A percentile compares a stretch with the other conserved stretches of the same genome.
These are phyloP conservation scores for Marmota monax DNA, from an alignment of 2,113 vertebrate species.

Conservation along the genomic window DNA sequence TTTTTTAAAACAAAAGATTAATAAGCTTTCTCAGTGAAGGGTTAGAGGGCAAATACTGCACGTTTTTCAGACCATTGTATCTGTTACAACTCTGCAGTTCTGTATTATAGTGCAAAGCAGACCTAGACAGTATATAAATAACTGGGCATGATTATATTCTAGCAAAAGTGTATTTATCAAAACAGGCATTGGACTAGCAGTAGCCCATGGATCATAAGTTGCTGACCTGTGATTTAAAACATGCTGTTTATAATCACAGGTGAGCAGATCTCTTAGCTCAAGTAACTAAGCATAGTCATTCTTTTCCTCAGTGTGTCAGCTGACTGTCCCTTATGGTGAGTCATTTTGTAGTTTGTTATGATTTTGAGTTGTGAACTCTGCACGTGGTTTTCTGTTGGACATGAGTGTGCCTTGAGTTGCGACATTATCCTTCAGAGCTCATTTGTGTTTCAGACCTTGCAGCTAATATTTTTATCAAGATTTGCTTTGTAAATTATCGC, in stretches of 20 bases:
- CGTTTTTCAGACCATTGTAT: accelerated
- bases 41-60: neutral
- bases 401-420: neutral
- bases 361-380: neutral
- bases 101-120: neutral
- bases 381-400: neutral
- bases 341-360: neutral
- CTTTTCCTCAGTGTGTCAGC: neutral
- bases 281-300: neutral
- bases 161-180: constrained; percentile 14
- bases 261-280: neutral
- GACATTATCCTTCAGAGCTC: neutral
- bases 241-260: neutral
- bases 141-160: neutral
- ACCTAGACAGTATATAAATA: neutral
- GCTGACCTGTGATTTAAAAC: neutral
- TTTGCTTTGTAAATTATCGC: neutral
- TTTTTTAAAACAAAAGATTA: constrained; percentile 15
- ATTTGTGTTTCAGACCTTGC: neutral
- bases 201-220: neutral
- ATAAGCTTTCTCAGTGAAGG: neutral
- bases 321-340: neutral
- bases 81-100: neutral
- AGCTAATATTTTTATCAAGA: constrained; percentile 12
- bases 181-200: neutral